Conservation (phyloP, 2,888 invertebrate genomes). For the Norana najaformis region DNA sequence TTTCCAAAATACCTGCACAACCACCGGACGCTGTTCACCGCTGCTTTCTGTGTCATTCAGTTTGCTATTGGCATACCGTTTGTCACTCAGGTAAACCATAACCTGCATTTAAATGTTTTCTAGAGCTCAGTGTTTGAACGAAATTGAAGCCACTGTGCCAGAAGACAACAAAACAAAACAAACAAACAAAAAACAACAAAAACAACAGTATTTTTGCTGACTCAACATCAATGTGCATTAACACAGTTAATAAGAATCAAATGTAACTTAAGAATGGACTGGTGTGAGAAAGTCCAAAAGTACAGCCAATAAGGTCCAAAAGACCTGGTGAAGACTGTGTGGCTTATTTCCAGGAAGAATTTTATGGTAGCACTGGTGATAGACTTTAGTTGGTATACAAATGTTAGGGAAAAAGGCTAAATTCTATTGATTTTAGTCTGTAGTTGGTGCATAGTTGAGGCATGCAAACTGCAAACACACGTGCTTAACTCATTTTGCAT, state of each 20-base stretch:
- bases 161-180: neutral
- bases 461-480: neutral
- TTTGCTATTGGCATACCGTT: conserved; percentile 72
- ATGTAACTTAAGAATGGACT: neutral
- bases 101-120: neutral
- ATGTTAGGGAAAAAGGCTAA: neutral
- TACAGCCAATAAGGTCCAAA: neutral
- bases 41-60: conserved; percentile 68
- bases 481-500: neutral
- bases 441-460: neutral
- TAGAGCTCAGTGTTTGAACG: neutral
- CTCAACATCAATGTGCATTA: neutral
- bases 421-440: neutral
- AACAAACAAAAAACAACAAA: neutral
- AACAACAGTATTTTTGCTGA: too few relatives aligned
- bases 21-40: conserved; percentile 69
- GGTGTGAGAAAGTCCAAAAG: neutral
- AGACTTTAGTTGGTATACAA: neutral
- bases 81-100: conserved; percentile 68
- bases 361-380: neutral
- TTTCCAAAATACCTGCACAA: conserved; percentile 65
- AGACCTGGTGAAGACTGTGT: neutral
- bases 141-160: neutral
- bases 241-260: neutral
- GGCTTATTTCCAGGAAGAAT: neutral